Percentiles rank a stretch among this genome's conserved stretches.
Evolutionary conservation across 1,140 invertebrate species (phyloP).

Genomic region (Metopolophium dirhodum): DNA sequence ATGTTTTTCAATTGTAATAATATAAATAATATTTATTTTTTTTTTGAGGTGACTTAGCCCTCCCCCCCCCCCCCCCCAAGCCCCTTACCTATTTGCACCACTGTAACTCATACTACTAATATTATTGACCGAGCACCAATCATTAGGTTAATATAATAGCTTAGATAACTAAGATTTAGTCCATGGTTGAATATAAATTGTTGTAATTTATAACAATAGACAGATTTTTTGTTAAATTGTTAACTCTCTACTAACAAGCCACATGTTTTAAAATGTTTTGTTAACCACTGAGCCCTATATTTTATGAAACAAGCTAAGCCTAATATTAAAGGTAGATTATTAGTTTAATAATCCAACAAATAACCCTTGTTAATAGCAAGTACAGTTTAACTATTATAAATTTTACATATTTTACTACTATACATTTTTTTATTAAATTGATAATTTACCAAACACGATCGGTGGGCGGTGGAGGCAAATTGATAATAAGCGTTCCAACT

Average conservation of each 20-base stretch:
- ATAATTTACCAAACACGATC: constrained; percentile 85
- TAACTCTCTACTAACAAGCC: not conserved
- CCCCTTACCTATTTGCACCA: no score
- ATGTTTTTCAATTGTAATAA: no score
- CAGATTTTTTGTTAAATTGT: no score
- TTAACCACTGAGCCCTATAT: no score
- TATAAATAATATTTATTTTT: no score
- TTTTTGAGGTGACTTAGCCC: no score
- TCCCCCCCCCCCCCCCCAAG: no score
- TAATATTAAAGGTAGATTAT: not conserved
- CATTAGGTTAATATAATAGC: no score
- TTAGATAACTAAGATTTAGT: no score
- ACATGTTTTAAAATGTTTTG: not conserved
- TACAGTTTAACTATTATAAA: not conserved
- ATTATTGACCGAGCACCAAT: no score
- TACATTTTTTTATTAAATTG: not conserved
- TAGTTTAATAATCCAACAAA: not conserved
- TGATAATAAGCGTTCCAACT: constrained; percentile 84
- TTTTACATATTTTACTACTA: not conserved
- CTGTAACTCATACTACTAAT: no score
- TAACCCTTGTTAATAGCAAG: not conserved
- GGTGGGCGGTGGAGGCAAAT: constrained; percentile 91
- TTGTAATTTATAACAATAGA: not conserved
- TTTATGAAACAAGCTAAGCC: not conserved
- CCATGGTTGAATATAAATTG: no score